Evolutionary conservation across 1,140 invertebrate genomes (phyloP), one percentile per base, ranked within the genome.

Genomic region (Drosophila varians): DNA sequence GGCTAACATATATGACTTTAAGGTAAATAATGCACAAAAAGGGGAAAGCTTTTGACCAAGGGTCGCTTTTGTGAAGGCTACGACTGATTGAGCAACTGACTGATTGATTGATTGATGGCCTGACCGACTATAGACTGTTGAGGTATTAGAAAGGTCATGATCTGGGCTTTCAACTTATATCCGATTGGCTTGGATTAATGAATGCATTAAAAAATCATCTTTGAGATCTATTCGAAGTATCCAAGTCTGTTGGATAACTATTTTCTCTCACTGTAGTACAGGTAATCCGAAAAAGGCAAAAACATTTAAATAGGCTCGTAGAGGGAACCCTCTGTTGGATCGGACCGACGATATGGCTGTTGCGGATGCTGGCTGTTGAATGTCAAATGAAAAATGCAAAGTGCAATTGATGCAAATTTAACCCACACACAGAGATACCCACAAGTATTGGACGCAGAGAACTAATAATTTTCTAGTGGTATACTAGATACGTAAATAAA

Each of bases 341-440:
- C 45, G 45, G 34, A 48, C 40, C 34, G 26, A 38, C 36, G 49
- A 78, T 62, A 70, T 51, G 70, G 69, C 52, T 74, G 56, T 83
- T 73, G 78, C 74, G 77, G 78, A 82, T 78, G 75, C 68, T 65
- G 69, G 71, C 45, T 26, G 31, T 28, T 74, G 70, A 75, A 80
- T 82, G 77, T 53, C 49, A 75, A 75, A 74, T 62, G 58, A 25
- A 65, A 75, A 75, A 79, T 52, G 47, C 38, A 73, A 82, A 53
- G 65, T 61, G 71, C 65, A 78, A 74, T 78, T 83, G 74, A 87
- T 84, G 80, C 62, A 86, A 84, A 84, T 84, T 71, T 47, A 46
- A 38, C 55, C 66, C 69, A 71, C 46, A 61, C 54, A 36, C 23
- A 12, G 16, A 4, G 1, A 62, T 19, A 65, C 36, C 8, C 31